Evolutionary conservation across 2,113 vertebrate species (phyloP), one percentile per base, ranked within the genome.

Genomic region (Diadophis punctatus): DNA sequence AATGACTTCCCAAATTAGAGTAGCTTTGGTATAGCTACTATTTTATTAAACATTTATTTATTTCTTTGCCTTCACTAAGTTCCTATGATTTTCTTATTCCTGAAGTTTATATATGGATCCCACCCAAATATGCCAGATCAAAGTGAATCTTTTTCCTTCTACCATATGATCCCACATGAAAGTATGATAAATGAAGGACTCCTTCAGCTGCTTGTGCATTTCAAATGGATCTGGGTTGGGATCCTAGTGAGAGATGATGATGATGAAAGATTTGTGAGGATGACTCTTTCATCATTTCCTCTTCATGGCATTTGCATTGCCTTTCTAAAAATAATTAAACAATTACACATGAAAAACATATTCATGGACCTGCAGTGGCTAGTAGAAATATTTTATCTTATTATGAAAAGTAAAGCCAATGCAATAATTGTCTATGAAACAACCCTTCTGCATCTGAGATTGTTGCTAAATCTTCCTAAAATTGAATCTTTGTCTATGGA

Each of bases 171-270:
- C 12, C 46, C 89, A 22, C 43, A 30, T 68, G 90, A 94, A 34
- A 86, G 27, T 63, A 4, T 7, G 12, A 89, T 58, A 20, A 25
- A n/a, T 0, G 10, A 23, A 18, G 92, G 87, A 0, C 52, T 95
- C 1, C 4, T 87, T 14, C 30, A 55, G 1, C 34, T 93, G 20
- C 25, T 94, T 16, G 22, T 93, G 10, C 52, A 94, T 56, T 94
- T 95, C 49, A 68, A 23, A 11, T 95, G 94, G 95, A 91, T 8
- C 0, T 95, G 88, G 87, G 88, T 95, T 74, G 91, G 84, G 0
- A 16, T 92, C 11, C 25, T 93, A 34, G 8, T 43, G 12, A 63
- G 88, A 12, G 88, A 93, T 46, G 89, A 93, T 46, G 30, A 91
- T 56, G 86, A 90, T 8, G 84, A 90, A n/a, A 63, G 46, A 10